Conservation (phyloP, 92 coral and sea anemone genomes). For the Parazoanthus darwini region DNA sequence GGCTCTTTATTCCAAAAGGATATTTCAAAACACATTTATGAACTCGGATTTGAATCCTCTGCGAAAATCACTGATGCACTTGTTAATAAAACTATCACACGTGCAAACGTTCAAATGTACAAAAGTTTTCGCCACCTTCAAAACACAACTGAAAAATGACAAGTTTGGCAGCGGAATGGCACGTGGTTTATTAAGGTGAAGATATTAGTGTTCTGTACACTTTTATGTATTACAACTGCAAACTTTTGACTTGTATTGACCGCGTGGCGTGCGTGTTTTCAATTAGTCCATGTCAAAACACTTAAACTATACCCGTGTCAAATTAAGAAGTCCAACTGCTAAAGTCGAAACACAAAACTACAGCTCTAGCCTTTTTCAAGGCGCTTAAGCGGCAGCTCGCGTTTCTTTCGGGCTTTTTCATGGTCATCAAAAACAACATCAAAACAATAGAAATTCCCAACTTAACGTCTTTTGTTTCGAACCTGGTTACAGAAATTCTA, state of each 20-base stretch:
- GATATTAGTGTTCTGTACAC: slow-evolving; percentile 33
- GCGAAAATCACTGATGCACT: neutral
- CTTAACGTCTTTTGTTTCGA: slow-evolving; percentile 1
- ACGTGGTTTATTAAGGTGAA: slow-evolving; percentile 1
- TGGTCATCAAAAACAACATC: slow-evolving; percentile 6
- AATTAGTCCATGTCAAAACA: neutral
- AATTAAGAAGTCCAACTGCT: neutral
- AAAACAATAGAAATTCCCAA: neutral
- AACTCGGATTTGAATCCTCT: neutral
- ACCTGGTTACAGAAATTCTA: slow-evolving; percentile 3
- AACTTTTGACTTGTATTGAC: neutral
- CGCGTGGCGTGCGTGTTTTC: neutral
- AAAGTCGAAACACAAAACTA: neutral
- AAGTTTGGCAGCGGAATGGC: slow-evolving; percentile 7
- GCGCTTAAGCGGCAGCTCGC: neutral
- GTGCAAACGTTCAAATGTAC: slow-evolving; percentile 6
- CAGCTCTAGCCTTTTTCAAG: neutral
- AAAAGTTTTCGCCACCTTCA: slow-evolving; percentile 9
- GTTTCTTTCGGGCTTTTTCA: neutral
- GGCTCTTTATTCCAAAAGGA: neutral
- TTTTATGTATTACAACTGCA: neutral
- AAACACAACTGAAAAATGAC: slow-evolving; percentile 1
- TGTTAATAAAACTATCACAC: slow-evolving; percentile 28
- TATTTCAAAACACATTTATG: neutral
- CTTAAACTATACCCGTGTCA: neutral